Evolutionary conservation across 2,113 vertebrate genomes (phyloP), one percentile per base, ranked within the genome.

Genomic region (Xenus cinereus): DNA sequence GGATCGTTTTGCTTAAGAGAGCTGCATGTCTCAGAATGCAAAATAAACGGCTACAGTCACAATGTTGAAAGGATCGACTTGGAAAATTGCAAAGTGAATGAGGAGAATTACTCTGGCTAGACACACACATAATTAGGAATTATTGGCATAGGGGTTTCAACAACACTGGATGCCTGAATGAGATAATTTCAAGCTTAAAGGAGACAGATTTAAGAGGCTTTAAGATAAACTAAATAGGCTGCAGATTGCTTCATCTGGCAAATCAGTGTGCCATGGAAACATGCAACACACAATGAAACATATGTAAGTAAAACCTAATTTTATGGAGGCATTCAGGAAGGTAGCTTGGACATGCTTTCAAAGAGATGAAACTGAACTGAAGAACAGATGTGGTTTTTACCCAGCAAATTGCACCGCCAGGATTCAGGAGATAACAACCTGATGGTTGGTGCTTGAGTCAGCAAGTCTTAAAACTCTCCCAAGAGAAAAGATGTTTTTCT

Each of bases 61-160:
- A 91, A 97, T 92, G 86, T 93, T 97, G 97, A 97, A 93, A 96
- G 88, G 97, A 96, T 33, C 92, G 91, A 96, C 95, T 95, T 93
- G 91, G 96, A 97, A 97, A 97, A 95, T 91, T 93, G 90, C 91
- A 96, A 90, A 97, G 62, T 97, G 95, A 97, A 97, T 96, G 77
- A 96, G 92, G 82, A 94, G 95, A 97, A 97, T 96, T 97, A 92
- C 95, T 95, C 95, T 95, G 96, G 95, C 96, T 97, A 97, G 97
- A 97, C 95, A 94, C 90, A 96, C 87, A 96, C 62, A 35, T 97
- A 95, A 96, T 97, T 96, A 96, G 94, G 97, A 97, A 95, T 98
- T 97, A 97, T 84, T 94, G 96, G 96, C 96, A 89, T 60, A 56
- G 64, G 66, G 85, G 75, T 89, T 97, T 87, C 92, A 78, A 68